A percentile compares a stretch with the other conserved stretches of the same genome.
Conservation (phyloP, 2,113 vertebrate species). For the Oxygymnocypris stewartii region DNA sequence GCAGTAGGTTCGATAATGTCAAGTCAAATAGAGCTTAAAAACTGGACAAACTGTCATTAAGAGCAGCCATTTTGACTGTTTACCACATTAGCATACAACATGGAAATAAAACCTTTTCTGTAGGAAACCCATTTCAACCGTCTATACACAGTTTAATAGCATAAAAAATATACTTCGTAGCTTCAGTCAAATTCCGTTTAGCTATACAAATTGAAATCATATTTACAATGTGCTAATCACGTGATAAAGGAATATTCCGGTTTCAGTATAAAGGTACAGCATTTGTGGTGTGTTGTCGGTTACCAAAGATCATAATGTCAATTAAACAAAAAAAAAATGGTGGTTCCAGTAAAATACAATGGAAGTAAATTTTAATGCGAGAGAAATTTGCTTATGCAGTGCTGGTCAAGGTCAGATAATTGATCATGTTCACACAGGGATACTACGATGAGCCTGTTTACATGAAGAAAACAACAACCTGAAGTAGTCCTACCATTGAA, state of each 20-base stretch:
- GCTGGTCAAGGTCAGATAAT: too few relatives aligned
- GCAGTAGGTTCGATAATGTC: conserved; percentile 61
- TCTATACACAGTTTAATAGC: conserved; percentile 66
- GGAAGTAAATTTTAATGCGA: background rate
- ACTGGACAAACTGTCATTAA: conserved; percentile 54
- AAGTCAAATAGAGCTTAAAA: conserved; percentile 59
- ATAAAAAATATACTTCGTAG: conserved; percentile 77
- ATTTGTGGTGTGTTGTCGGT: background rate
- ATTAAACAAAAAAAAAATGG: background rate
- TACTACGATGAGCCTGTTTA: too few relatives aligned
- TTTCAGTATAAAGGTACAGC: background rate
- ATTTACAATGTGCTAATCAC: conserved; percentile 69
- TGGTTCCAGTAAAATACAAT: background rate
- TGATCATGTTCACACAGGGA: too few relatives aligned
- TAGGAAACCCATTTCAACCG: conserved; percentile 49
- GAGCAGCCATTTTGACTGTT: conserved; percentile 33
- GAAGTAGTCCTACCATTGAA: too few relatives aligned
- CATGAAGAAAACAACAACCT: too few relatives aligned
- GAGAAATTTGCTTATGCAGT: background rate
- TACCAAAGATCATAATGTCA: background rate
- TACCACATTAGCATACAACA: conserved; percentile 8
- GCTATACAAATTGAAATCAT: conserved; percentile 74
- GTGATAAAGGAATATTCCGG: background rate
- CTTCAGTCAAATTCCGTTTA: conserved; percentile 69
- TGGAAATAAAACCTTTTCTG: conserved; percentile 34